Base-by-base conservation (phyloP, 37 sponge, comb jelly and placozoan species). In the Theonella swinhoei region DNA sequence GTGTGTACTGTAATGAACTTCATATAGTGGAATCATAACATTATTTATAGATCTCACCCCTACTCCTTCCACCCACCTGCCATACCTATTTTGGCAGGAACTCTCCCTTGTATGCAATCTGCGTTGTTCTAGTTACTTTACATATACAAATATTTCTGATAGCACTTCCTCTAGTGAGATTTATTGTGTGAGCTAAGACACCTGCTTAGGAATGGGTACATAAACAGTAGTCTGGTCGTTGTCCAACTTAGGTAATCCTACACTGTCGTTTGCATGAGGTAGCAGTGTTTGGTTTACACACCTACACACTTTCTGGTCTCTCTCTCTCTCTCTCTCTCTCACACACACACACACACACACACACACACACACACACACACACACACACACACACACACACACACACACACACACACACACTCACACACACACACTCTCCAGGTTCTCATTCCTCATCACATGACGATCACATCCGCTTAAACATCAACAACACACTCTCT, bases 331-430 rank as follows among this genome's bases (percentile, higher is more conserved):
- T 47, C 7, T 47, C 54, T 17, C 54, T 17, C 54, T 17, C 54
- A 47, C 54, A 47, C 38, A 41, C 39, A 33, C 39, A 63, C 66
- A 63, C 36, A 65, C 80, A 66, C 42, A 36, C 42, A 66, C 68
- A 30, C 68, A 39, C 42, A 33, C 80, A 37, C 68, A 65, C 68
- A 79, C 38, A 81, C 28, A 69, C 82, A 67, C 28, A 80, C 70
- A 42, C 28, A 39, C 70, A 39, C 42, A 25, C 54, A 68, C 29
- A 19, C 64, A 58, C 31, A 71, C 64, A 82, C 74, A 72, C 74
- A 82, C 63, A 82, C 64, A 82, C 47, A 67, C 81, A 80, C 70
- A 67, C 81, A 80, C 47, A 67, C 81, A 38, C 47, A 80, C 81
- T 68, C 47, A 67, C 47, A 80, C 81, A 80, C 47, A 67, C 79